Evolutionary conservation across 1,140 invertebrate species (phyloP).

Genomic region (Tetramorium parvispinum): DNA sequence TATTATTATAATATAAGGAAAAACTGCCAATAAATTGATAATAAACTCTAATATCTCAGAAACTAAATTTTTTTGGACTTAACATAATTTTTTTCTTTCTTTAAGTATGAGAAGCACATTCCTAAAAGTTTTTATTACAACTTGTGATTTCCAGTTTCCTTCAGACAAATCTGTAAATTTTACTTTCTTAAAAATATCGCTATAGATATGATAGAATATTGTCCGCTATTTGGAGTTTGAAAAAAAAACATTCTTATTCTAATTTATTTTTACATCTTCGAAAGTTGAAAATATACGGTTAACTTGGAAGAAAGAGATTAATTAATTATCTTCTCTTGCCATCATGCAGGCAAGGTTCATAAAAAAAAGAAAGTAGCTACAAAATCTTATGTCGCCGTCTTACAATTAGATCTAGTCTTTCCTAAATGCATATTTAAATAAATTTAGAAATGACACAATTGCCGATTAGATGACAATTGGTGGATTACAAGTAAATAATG

Average conservation of each 20-base stretch:
- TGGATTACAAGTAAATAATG: slow-evolving; percentile 12
- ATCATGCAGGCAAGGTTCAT: not conserved
- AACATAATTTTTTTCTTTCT: not conserved
- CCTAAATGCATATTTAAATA: slow-evolving; percentile 30
- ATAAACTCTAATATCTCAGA: not conserved
- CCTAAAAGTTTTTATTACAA: not conserved
- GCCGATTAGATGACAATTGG: not conserved
- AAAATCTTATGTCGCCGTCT: not conserved
- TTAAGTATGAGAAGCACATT: not conserved
- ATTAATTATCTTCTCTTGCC: not conserved
- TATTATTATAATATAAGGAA: not conserved
- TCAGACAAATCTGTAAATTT: not conserved
- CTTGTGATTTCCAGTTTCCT: not conserved
- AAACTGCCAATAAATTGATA: not conserved
- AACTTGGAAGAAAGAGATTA: not conserved
- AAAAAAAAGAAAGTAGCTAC: not conserved
- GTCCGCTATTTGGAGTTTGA: not conserved
- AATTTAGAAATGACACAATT: not conserved
- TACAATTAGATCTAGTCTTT: not conserved
- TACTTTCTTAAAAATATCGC: no score
- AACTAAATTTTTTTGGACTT: not conserved
- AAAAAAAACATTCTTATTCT: not conserved
- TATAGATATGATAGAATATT: not conserved
- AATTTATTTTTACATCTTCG: not conserved
- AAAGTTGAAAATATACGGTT: not conserved